Evolutionary conservation across 2,888 invertebrate genomes (phyloP), one percentile per base, ranked within the genome.

Genomic region (Anthoptus insignis): DNA sequence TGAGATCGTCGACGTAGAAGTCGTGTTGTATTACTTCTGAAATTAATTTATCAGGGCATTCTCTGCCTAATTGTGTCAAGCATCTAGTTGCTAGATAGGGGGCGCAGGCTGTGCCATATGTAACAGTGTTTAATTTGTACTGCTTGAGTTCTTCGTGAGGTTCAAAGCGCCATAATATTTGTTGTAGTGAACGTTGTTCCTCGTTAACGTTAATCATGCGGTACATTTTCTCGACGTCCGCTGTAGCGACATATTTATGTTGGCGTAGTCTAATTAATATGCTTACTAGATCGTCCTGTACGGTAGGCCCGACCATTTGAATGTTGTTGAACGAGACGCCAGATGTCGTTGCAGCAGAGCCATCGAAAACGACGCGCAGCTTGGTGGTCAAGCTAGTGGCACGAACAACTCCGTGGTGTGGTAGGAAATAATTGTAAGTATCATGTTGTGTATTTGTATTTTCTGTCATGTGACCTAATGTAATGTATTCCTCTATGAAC

Each of bases 11-110:
- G 66, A 67, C 74, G 63, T 66, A 71, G 66, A 68, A 77, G 57
- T 67, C 77, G 8, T 69, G 66, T 13, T 49, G 72, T 59, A 70
- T 77, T 1, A 69, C 71, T 42, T 64, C 68, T 3, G 45, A 66
- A 52, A 65, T 66, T 63, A 73, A 69, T 8, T 42, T 8, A 42
- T 42, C 19, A 11, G 65, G 47, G 37, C 79, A 73, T 22, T 81
- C 79, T 2, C 54, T 13, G 1, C 76, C 78, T 0, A 81, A 50
- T 61, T 78, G 77, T 29, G 69, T 68, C 1, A 80, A 6, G 22
- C 77, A 77, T 7, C 78, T 64, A 21, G 71, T 72, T 24, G 76
- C 76, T 7, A 78, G 58, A 57, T 65, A 81, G 6, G 73, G 69
- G 6, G 73, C 73, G 7, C 73, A 67, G 0, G 73, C 66, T 0